These are phyloP conservation scores for Sebastes vulpes DNA, from an alignment of 2,797 vertebrate genomes.

Conservation along the genomic window DNA sequence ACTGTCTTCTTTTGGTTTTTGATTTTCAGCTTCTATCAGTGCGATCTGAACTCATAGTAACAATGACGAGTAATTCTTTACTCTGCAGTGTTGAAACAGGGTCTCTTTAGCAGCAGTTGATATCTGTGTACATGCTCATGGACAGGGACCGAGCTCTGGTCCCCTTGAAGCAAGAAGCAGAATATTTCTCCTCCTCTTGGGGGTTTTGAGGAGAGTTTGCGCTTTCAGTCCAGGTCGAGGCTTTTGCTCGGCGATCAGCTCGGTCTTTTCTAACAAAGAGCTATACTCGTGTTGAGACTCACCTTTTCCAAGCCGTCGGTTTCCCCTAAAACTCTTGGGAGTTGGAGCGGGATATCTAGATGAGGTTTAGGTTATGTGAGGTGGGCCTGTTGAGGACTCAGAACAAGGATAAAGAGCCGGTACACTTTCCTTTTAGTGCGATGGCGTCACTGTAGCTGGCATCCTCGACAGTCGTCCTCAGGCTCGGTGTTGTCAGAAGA, in stretches of 20 bases:
- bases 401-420: constrained; percentile 1
- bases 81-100: constrained; percentile 48
- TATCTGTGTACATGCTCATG: constrained; percentile 54
- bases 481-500: constrained; percentile 84
- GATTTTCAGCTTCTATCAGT: constrained; percentile 12
- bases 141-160: constrained; percentile 16
- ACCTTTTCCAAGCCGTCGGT: constrained; percentile 3
- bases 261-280: constrained; percentile 33
- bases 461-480: constrained; percentile 84
- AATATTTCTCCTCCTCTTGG: not conserved
- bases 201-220: not conserved
- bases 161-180: constrained; percentile 34
- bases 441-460: constrained; percentile 79
- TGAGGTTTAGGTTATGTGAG: constrained; percentile 66
- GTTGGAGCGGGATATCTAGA: constrained; percentile 31
- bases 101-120: constrained; percentile 61
- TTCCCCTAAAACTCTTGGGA: constrained; percentile 29
- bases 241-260: constrained; percentile 39
- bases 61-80: constrained; percentile 29
- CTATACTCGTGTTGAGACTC: not conserved
- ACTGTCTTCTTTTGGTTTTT: not conserved
- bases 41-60: constrained; percentile 23
- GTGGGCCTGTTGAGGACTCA: constrained; percentile 45
- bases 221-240: constrained; percentile 7
- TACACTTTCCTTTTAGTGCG: constrained; percentile 2